Conservation (phyloP, 2,797 vertebrate genomes). For the Streptopelia turtur region DNA sequence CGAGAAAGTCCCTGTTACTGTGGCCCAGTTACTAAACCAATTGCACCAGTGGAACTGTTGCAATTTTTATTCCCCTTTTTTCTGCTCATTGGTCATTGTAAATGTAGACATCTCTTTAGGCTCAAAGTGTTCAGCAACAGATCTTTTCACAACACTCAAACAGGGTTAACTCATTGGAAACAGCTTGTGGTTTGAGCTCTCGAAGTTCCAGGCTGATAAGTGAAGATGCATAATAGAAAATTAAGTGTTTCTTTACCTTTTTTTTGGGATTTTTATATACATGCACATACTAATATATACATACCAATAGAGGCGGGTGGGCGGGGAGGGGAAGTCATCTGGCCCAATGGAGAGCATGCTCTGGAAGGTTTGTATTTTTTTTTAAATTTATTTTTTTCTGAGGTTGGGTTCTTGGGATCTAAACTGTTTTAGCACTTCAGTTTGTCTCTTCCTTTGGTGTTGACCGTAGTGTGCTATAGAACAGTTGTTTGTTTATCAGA, state of each 20-base stretch:
- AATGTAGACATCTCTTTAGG: neutral
- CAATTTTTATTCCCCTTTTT: slow-evolving; percentile 43
- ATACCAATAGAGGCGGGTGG: neutral
- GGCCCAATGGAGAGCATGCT: neutral
- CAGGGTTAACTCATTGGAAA: neutral
- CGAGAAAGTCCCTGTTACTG: neutral
- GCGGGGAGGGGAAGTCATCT: neutral
- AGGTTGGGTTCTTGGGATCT: neutral
- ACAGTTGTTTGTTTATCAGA: neutral
- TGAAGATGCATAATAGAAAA: slow-evolving; percentile 1
- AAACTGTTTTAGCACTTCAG: neutral
- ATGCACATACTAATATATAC: neutral
- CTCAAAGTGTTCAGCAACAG: neutral
- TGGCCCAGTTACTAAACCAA: slow-evolving; percentile 59
- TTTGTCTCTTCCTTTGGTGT: neutral
- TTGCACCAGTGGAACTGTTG: slow-evolving; percentile 23
- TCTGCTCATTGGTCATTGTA: neutral
- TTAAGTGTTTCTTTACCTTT: neutral
- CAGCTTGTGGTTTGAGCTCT: neutral
- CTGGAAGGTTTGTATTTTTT: neutral
- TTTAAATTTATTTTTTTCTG: fast-evolving
- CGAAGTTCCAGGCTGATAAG: neutral
- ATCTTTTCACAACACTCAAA: slow-evolving; percentile 14
- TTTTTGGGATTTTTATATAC: neutral
- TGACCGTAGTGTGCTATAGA: neutral